Evolutionary conservation across 2,888 invertebrate genomes (phyloP), one percentile per base, ranked within the genome.

Genomic region (Colostygia pectinataria): DNA sequence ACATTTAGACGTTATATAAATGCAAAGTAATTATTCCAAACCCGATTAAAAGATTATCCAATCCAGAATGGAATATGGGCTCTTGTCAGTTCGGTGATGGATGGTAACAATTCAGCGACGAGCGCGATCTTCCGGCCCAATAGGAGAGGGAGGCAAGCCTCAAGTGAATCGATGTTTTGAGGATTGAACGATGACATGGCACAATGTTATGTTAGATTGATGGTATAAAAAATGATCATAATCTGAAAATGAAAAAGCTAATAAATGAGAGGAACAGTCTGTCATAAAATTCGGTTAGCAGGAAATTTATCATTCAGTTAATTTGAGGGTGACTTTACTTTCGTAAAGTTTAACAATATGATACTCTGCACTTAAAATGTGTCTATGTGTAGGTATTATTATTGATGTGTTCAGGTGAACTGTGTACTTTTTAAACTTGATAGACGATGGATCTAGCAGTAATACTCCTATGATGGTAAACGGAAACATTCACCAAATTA

Each of bases 41-140:
- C 12, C 13, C 10, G 28, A 43, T 43, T 43, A 31, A 31, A 44
- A 31, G 1, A 31, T 31, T 24, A 31, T 23, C 14, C 20, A 13
- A 48, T 38, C 38, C 34, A 20, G 29, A 42, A 25, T 34, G 31
- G 25, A 31, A 43, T 42, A 50, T 47, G 5, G 54, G 37, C 29
- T 37, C 18, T 31, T 50, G 54, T 43, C 46, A 32, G 34, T 20
- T 33, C 15, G 10, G 34, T 54, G 54, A 55, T 55, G 47, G 47
- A 55, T 50, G 50, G 41, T 40, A 29, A 20, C 27, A 18, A 10
- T 28, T 13, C 42, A 13, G 15, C 18, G 10, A 15, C 15, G 42
- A 27, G 12, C 28, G 12, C 20, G 12, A 23, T 29, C 34, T 36
- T 43, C 34, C 28, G 14, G 28, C 23, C 28, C 28, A 13, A 23